Evolutionary conservation across 2,113 vertebrate species (phyloP).

Genomic region (Excalfactoria chinensis): DNA sequence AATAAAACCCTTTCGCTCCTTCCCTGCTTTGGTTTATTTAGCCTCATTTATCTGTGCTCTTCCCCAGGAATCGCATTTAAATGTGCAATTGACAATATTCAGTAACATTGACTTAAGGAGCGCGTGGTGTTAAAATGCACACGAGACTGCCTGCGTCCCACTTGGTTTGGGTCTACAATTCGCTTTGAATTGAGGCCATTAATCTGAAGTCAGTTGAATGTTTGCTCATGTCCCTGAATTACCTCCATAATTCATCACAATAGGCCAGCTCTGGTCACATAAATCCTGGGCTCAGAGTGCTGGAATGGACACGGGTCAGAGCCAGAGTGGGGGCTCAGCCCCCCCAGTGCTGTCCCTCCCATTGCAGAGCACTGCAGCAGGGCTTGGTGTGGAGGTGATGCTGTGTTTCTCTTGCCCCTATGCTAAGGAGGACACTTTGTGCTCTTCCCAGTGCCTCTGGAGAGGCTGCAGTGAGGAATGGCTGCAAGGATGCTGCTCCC

Average conservation of each 20-base stretch:
- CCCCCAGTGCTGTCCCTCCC: neutral
- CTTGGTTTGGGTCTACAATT: slow-evolving; percentile 44
- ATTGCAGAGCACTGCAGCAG: neutral
- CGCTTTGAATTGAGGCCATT: slow-evolving; percentile 43
- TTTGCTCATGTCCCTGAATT: slow-evolving; percentile 35
- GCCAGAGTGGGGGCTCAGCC: neutral
- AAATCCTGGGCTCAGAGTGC: neutral
- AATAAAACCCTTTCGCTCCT: slow-evolving; percentile 65
- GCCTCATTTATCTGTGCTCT: slow-evolving; percentile 51
- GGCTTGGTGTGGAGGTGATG: too few species aligned
- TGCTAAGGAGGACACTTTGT: neutral
- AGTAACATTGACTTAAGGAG: neutral
- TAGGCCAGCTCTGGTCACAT: neutral
- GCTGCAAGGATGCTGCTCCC: neutral
- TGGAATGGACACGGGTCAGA: neutral
- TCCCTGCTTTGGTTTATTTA: slow-evolving; percentile 58
- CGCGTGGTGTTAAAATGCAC: neutral
- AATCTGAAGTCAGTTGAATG: neutral
- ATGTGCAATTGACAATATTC: slow-evolving; percentile 35
- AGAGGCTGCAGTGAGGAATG: neutral
- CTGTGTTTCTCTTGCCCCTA: too few species aligned
- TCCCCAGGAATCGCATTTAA: slow-evolving; percentile 65
- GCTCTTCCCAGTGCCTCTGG: neutral
- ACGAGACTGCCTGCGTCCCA: neutral
- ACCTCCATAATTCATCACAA: slow-evolving; percentile 20